Base-by-base conservation (phyloP, 1,140 invertebrate species). In the Drosophila triauraria region DNA sequence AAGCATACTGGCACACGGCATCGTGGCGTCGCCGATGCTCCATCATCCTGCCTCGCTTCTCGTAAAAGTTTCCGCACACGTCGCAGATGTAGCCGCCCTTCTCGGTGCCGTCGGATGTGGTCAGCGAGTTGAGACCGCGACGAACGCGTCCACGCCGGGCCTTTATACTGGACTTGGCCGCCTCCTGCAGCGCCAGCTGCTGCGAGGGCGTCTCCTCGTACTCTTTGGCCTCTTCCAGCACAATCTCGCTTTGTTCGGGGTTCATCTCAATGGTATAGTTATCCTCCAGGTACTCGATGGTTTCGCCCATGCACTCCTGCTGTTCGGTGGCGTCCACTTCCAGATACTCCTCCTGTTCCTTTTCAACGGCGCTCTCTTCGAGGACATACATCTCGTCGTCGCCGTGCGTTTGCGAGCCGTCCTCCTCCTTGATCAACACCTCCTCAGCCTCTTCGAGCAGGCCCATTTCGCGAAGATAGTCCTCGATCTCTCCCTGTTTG, bases 1-100 rank as follows among this genome's bases (percentile, higher is more conserved):
- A 92, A 20, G 80, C 59, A 20, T 87, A 92, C 32, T 87, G 83
- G 46, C 74, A 79, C 5, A 82, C 59, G 6, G 82, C 64, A 59
- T 92, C 88, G 50, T 92, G 91, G 5, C 91, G 70, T 3, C 85
- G 71, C 4, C 91, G 75, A 62, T 92, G 91, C 32, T 92, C 91
- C 78, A 84, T 91, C 85, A 92, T 90, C 7, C 91, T 77, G 4
- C 91, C 80, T 2, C 88, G 82, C 48, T 92, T 92, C 25, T 91
- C 80, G 58, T 85, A 92, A 46, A 91, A 84, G 69, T 92, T 92
- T 0, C 91, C 91, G 50, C 91, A 92, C 7, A 92, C 83, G 74
- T 92, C 91, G 57, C 91, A 92, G 2, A 92, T 88, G 25, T 82
- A 79, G 44, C 79, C 70, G 20, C 77, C 75, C 44, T 82, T 79